Conservation (phyloP, 2,113 vertebrate genomes). For the Aphyosemion australe region DNA sequence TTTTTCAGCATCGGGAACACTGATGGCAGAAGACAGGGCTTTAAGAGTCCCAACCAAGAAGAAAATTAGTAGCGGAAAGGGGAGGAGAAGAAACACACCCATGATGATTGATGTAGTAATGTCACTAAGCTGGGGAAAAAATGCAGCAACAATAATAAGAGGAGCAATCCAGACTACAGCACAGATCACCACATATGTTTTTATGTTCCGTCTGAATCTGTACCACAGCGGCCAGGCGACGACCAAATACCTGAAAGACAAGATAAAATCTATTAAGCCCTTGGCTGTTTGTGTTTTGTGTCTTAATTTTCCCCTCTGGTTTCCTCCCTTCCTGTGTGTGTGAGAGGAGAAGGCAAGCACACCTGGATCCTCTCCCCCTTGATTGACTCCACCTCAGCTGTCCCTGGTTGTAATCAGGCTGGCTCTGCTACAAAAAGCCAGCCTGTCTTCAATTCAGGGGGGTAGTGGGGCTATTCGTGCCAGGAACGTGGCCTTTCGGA, state of each 20-base stretch:
- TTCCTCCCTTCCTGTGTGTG: too few relatives aligned
- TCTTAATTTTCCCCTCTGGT: too few relatives aligned
- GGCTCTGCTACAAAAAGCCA: too few relatives aligned
- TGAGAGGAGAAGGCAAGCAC: too few relatives aligned
- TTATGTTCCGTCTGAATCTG: slow-evolving; percentile 3
- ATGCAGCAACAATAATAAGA: rapidly evolving
- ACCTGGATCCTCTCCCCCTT: too few relatives aligned
- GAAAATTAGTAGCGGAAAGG: slow-evolving; percentile 16
- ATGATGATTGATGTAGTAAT: rapidly evolving
- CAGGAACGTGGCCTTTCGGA: too few relatives aligned
- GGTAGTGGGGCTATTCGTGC: too few relatives aligned
- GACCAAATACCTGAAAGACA: slow-evolving; percentile 16
- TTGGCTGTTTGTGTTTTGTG: too few relatives aligned
- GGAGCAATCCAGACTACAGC: background rate
- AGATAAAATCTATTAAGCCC: background rate
- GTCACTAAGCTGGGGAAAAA: background rate
- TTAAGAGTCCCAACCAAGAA: slow-evolving; percentile 16
- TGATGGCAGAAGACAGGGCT: slow-evolving; percentile 5
- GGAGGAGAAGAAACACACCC: background rate
- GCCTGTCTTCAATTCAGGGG: too few relatives aligned
- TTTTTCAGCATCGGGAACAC: slow-evolving; percentile 17
- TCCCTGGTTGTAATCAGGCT: too few relatives aligned
- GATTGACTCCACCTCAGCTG: too few relatives aligned
- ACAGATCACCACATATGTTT: background rate
- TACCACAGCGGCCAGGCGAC: too few relatives aligned